Conservation (phyloP, 1,140 invertebrate genomes). For the Galleria mellonella region DNA sequence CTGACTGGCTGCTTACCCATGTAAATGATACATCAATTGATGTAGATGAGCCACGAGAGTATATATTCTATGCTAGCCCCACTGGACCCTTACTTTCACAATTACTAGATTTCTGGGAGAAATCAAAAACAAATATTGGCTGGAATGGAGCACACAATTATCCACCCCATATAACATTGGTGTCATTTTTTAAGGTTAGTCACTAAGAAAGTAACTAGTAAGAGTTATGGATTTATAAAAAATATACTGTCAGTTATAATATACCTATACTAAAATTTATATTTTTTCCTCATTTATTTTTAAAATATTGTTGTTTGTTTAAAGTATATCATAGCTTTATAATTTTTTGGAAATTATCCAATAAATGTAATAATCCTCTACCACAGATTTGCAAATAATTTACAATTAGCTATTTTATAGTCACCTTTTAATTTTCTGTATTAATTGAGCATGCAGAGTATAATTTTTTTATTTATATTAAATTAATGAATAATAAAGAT, state of each 20-base stretch:
- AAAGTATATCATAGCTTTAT: not conserved
- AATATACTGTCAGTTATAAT: not conserved
- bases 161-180: conserved; percentile 91
- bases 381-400: no score
- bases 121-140: conserved; percentile 82
- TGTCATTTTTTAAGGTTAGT: conserved; percentile 90
- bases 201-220: not conserved
- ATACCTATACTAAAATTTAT: not conserved
- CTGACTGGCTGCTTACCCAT: conserved; percentile 92
- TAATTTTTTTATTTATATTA: no score
- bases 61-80: conserved; percentile 90
- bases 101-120: conserved; percentile 85
- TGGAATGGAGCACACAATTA: conserved; percentile 94
- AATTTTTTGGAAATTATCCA: no score
- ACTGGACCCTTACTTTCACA: conserved; percentile 79
- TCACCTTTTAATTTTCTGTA: no score
- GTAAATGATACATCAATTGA: conserved; percentile 89
- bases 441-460: no score
- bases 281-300: not conserved
- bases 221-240: no score
- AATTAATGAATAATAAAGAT: no score
- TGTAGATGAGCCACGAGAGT: conserved; percentile 84
- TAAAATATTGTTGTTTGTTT: not conserved
- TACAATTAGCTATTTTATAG: no score
- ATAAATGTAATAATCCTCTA: no score